Percentiles rank a stretch among this genome's conserved stretches.
Evolutionary conservation across 2,888 invertebrate species (phyloP).

Genomic region (Nineta flava): DNA sequence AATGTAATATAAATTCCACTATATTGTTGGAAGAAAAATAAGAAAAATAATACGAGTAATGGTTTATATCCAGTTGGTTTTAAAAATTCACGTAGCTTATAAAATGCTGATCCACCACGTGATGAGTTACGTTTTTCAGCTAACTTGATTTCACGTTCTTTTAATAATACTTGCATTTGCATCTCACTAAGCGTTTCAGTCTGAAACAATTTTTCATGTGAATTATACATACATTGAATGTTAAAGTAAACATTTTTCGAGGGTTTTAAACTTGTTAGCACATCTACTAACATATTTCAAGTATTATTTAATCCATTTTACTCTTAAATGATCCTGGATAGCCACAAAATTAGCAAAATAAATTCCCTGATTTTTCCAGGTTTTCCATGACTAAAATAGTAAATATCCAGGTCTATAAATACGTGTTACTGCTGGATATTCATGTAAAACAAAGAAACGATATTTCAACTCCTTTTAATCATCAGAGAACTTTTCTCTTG

Average conservation of each 20-base stretch:
- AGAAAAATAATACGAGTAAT: conserved; percentile 32
- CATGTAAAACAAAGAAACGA: too few species aligned
- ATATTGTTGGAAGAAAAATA: conserved; percentile 42
- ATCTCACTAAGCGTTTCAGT: conserved; percentile 31
- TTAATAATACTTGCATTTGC: conserved; percentile 32
- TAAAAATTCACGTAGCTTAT: conserved; percentile 28
- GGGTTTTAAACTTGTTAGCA: too few species aligned
- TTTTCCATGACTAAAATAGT: too few species aligned
- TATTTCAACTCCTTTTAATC: too few species aligned
- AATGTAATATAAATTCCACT: conserved; percentile 43
- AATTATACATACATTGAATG: conserved; percentile 2
- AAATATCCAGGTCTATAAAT: too few species aligned
- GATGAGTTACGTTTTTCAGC: conserved; percentile 25
- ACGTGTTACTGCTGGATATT: too few species aligned
- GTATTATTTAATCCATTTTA: too few species aligned
- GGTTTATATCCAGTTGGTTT: conserved; percentile 43
- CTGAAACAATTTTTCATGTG: conserved; percentile 16
- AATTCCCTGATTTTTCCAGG: too few species aligned
- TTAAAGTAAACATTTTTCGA: neutral
- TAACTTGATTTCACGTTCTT: conserved; percentile 33
- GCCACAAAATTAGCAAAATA: too few species aligned
- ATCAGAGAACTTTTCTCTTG: too few species aligned
- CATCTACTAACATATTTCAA: too few species aligned
- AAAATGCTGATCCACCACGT: conserved; percentile 20
- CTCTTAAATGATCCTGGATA: too few species aligned